These are phyloP conservation scores for Sardinella longiceps DNA, from an alignment of 2,797 vertebrate species.

Conservation along the genomic window DNA sequence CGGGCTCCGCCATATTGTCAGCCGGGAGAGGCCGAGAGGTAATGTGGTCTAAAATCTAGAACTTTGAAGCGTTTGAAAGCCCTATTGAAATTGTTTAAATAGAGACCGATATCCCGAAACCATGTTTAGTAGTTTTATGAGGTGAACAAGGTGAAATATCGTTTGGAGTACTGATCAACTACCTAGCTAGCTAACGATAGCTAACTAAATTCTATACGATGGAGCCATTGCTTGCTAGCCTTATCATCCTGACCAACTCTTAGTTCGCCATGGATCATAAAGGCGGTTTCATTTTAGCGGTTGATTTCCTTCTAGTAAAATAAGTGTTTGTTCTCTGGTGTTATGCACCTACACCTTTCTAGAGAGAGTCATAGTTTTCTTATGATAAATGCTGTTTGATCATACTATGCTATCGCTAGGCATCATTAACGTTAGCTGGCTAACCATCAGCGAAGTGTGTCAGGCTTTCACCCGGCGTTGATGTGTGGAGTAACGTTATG, in stretches of 20 bases:
- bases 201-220: not conserved
- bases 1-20: constrained; percentile 84
- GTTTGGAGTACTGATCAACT: not conserved
- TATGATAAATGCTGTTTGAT: not conserved
- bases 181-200: constrained; percentile 13
- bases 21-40: constrained; percentile 81
- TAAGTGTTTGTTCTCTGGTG: not conserved
- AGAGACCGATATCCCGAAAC: no score
- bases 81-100: not conserved
- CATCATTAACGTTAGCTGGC: not conserved
- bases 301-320: not conserved
- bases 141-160: not conserved
- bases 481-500: constrained; percentile 45
- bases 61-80: not conserved
- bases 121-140: not conserved
- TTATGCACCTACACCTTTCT: not conserved
- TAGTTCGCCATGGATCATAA: not conserved
- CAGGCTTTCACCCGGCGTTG: constrained; percentile 44
- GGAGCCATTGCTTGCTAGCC: not conserved
- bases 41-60: constrained; percentile 52
- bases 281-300: not conserved
- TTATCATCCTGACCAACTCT: not conserved
- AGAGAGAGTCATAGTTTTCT: not conserved
- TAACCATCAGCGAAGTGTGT: constrained; percentile 13
- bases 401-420: not conserved